Evolutionary conservation across 2,113 vertebrate species (phyloP).

Genomic region (Oostethus manadensis): DNA sequence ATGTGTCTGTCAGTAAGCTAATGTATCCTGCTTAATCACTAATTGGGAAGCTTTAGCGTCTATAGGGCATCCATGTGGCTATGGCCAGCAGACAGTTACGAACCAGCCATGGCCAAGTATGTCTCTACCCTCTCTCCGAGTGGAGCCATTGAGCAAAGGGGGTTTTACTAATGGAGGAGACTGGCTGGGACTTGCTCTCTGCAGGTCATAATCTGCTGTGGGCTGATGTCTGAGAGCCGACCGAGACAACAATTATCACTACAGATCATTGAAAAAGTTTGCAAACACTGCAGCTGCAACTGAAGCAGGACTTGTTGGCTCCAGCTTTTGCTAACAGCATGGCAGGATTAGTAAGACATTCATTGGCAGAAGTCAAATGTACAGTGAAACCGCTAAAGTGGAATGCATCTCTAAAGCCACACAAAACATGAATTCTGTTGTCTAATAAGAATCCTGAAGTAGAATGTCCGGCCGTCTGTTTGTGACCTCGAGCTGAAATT

Average conservation of each 20-base stretch:
- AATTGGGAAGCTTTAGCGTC: constrained; percentile 55
- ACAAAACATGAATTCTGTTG: too few species aligned
- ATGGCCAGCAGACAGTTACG: constrained; percentile 50
- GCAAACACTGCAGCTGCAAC: constrained; percentile 8
- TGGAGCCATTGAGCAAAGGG: constrained; percentile 51
- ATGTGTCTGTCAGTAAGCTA: constrained; percentile 63
- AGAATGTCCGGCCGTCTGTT: too few species aligned
- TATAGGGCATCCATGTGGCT: constrained; percentile 56
- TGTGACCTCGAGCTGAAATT: too few species aligned
- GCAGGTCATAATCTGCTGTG: constrained; percentile 54
- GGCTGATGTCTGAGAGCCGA: constrained; percentile 55
- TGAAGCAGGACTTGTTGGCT: constrained; percentile 20
- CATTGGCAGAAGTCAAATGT: neutral
- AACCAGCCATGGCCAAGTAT: constrained; percentile 24
- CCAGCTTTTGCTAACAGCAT: constrained; percentile 2
- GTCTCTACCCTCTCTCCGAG: constrained; percentile 48
- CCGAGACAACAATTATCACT: constrained; percentile 44
- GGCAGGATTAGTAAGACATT: neutral
- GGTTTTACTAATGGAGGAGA: constrained; percentile 60
- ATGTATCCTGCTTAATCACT: constrained; percentile 60
- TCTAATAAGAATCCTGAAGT: too few species aligned
- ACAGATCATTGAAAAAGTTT: constrained; percentile 47
- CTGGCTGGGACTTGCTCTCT: constrained; percentile 53
- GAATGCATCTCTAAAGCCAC: too few species aligned
- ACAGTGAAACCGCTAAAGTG: too few species aligned